Evolutionary conservation across 2,888 invertebrate genomes (phyloP).

Genomic region (Mesochorus sp.): DNA sequence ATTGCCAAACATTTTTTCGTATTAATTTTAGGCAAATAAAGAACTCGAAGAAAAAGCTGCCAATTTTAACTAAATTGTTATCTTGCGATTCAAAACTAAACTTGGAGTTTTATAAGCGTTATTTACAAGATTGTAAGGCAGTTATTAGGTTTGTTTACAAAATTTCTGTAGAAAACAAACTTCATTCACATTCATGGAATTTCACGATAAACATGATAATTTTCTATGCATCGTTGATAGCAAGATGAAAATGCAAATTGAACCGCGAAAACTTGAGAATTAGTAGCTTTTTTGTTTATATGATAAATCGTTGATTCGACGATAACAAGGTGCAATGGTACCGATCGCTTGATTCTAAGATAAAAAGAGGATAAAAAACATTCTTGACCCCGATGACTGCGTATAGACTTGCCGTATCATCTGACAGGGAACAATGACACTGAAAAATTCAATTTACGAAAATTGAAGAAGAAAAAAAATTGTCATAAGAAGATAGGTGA

Average conservation of each 20-base stretch:
- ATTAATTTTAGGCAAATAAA: not conserved
- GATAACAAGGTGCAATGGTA: conserved; percentile 8
- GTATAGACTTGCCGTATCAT: conserved; percentile 3
- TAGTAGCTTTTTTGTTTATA: too few relatives aligned
- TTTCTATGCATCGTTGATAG: too few relatives aligned
- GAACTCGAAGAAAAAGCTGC: conserved; percentile 1
- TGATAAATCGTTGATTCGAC: not conserved
- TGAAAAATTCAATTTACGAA: not conserved
- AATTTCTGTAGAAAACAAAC: not conserved
- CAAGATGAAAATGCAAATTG: not conserved
- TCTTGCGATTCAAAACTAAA: too few relatives aligned
- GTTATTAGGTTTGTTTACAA: too few relatives aligned
- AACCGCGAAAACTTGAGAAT: too few relatives aligned
- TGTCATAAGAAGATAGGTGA: not conserved
- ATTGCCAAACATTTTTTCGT: not conserved
- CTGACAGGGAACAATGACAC: not conserved
- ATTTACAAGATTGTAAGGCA: too few relatives aligned
- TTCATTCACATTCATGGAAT: not conserved
- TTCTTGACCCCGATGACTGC: not conserved
- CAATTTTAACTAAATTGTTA: too few relatives aligned
- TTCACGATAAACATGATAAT: not conserved
- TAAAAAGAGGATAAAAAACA: conserved; percentile 1
- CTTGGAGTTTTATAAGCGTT: too few relatives aligned
- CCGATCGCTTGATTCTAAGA: not conserved
- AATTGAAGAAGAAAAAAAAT: not conserved